These are phyloP conservation scores for Excalfactoria chinensis DNA, from an alignment of 2,113 vertebrate genomes.

Conservation along the genomic window DNA sequence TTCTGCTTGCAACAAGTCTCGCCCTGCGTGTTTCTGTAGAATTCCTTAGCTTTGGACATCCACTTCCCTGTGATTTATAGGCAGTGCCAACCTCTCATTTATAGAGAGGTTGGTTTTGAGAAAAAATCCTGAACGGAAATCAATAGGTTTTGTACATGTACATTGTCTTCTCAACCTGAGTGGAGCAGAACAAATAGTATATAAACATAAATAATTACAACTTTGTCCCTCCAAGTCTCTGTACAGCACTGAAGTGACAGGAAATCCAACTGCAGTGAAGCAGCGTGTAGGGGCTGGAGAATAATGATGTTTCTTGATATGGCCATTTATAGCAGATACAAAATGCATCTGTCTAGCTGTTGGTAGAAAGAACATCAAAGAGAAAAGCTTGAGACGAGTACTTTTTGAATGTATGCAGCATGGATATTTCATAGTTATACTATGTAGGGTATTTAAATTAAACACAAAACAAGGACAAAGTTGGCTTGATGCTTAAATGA, in stretches of 20 bases:
- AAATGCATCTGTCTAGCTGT: slow-evolving; percentile 63
- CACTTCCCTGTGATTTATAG: slow-evolving; percentile 23
- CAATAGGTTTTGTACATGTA: neutral
- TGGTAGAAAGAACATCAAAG: slow-evolving; percentile 29
- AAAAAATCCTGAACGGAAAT: slow-evolving; percentile 5
- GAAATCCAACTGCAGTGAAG: slow-evolving; percentile 54
- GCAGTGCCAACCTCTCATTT: no score
- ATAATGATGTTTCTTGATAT: slow-evolving; percentile 61
- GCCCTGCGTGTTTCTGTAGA: neutral
- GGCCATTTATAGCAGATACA: slow-evolving; percentile 49
- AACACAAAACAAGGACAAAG: neutral
- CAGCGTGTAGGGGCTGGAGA: neutral
- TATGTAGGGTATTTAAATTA: neutral
- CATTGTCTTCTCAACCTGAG: neutral
- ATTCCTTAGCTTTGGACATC: neutral
- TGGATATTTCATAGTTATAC: slow-evolving; percentile 11
- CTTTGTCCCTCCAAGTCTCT: neutral
- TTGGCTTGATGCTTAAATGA: neutral
- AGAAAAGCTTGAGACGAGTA: slow-evolving; percentile 57
- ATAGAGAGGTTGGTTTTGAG: slow-evolving; percentile 42
- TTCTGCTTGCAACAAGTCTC: neutral
- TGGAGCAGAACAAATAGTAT: slow-evolving; percentile 46
- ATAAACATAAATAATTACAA: neutral
- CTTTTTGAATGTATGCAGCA: slow-evolving; percentile 45
- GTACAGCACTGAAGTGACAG: slow-evolving; percentile 30